phyloP scores from a whole-genome alignment of 2,113 vertebrate species.

The Montifringilla adamsi region DNA sequence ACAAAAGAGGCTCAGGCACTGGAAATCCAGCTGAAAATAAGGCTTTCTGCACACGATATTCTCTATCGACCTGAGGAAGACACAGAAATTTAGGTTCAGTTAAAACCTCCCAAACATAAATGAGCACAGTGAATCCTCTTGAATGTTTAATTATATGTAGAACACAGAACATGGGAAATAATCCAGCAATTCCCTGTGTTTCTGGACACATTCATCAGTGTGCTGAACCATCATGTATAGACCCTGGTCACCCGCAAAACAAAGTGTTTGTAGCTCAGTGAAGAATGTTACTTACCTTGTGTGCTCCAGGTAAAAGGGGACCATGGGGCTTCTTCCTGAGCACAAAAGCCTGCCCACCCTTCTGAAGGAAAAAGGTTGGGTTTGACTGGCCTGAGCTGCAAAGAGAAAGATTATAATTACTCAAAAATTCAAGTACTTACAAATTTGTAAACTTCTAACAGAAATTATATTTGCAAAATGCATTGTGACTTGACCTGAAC shows the following conservation, averaged over 20 bases:
- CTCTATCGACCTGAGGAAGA: slow-evolving; percentile 83
- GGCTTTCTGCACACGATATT: slow-evolving; percentile 86
- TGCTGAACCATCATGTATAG: rapidly evolving
- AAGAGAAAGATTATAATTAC: not conserved
- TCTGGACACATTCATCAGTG: not conserved
- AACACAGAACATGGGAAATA: not conserved
- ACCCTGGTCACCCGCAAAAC: not conserved
- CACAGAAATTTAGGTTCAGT: not conserved
- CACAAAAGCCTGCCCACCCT: slow-evolving; percentile 77
- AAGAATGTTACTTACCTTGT: slow-evolving; percentile 74
- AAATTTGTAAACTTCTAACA: not conserved
- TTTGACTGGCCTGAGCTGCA: slow-evolving; percentile 89
- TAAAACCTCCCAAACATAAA: not conserved
- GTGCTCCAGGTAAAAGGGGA: slow-evolving; percentile 83
- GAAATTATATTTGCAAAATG: not conserved
- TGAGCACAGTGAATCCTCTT: not conserved
- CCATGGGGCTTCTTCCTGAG: slow-evolving; percentile 92
- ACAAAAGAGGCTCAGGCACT: slow-evolving; percentile 85
- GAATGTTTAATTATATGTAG: not conserved
- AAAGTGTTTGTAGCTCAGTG: not conserved
- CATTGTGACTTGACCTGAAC: not conserved
- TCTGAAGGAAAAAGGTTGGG: slow-evolving; percentile 88
- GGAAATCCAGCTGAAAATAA: slow-evolving; percentile 86
- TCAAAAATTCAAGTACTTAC: not conserved
- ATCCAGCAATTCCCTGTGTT: not conserved